Conservation (phyloP, 2,888 invertebrate species). For the Prenolepis imparis region DNA sequence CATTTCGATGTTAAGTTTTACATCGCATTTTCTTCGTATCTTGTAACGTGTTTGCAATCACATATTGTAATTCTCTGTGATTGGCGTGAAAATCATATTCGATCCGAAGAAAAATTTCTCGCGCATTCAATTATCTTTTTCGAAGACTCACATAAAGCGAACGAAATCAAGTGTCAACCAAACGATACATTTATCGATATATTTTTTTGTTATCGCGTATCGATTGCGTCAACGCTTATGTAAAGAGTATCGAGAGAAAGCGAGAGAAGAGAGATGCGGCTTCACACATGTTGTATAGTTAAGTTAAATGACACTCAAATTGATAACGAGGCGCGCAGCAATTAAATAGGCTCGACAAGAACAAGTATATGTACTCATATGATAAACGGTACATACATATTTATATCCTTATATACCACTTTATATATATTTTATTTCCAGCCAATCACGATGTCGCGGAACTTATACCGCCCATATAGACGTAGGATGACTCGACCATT, state of each 20-base stretch:
- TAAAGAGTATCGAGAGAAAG: background rate
- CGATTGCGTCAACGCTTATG: conserved; percentile 31
- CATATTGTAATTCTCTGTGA: background rate
- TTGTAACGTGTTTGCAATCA: background rate
- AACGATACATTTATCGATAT: background rate
- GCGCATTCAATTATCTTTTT: too few relatives aligned
- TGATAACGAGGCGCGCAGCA: conserved; percentile 13
- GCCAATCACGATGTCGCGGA: background rate
- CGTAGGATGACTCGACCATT: background rate
- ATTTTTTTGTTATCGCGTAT: conserved; percentile 5
- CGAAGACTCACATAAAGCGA: background rate
- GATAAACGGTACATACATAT: background rate
- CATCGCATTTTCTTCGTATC: background rate
- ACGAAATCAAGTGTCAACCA: background rate
- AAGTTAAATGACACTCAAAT: background rate
- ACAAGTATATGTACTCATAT: background rate
- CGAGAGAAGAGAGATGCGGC: background rate
- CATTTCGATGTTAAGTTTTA: background rate
- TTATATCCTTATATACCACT: background rate
- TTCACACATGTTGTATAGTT: background rate
- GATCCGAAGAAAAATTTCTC: too few relatives aligned
- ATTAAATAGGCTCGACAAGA: background rate
- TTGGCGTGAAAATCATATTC: background rate
- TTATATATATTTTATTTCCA: background rate
- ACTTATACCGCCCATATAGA: background rate